phyloP scores from a whole-genome alignment of 1,140 invertebrate genomes.

The Drosophila fuyamai region DNA sequence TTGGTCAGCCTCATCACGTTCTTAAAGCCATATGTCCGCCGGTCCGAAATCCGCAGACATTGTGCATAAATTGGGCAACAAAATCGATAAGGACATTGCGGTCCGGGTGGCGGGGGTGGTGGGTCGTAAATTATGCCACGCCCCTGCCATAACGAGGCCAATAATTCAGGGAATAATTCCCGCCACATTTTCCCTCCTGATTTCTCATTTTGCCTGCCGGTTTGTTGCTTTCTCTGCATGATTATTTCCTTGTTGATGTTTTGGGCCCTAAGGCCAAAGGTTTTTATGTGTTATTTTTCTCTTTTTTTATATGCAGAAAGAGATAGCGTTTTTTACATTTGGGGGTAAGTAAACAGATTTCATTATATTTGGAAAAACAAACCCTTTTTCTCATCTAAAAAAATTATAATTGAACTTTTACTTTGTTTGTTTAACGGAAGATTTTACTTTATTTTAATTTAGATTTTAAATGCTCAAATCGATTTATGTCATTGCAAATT shows the following conservation, averaged over 20 bases:
- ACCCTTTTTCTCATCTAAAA: too few relatives aligned
- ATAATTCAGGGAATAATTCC: conserved; percentile 79
- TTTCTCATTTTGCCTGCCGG: conserved; percentile 36
- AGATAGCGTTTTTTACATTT: not conserved
- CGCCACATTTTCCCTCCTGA: conserved; percentile 68
- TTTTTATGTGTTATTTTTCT: conserved; percentile 42
- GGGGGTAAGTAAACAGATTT: not conserved
- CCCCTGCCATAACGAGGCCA: conserved; percentile 72
- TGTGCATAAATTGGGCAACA: conserved; percentile 57
- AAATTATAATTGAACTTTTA: too few relatives aligned
- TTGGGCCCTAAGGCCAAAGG: conserved; percentile 12
- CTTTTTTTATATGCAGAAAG: conserved; percentile 1
- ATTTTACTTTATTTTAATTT: too few relatives aligned
- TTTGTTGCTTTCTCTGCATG: conserved; percentile 32
- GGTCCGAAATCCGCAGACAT: conserved; percentile 26
- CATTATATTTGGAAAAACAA: too few relatives aligned
- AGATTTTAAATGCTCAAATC: too few relatives aligned
- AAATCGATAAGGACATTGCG: conserved; percentile 66
- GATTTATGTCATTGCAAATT: too few relatives aligned
- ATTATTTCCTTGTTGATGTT: conserved; percentile 45
- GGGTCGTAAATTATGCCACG: conserved; percentile 73
- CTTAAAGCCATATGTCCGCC: conserved; percentile 67
- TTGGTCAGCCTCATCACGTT: conserved; percentile 42
- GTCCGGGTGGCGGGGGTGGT: conserved; percentile 11
- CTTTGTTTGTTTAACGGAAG: too few relatives aligned